A percentile compares a stretch with the other conserved stretches of the same genome.
Conservation (phyloP, 2,797 vertebrate species). For the Malurus splendens region DNA sequence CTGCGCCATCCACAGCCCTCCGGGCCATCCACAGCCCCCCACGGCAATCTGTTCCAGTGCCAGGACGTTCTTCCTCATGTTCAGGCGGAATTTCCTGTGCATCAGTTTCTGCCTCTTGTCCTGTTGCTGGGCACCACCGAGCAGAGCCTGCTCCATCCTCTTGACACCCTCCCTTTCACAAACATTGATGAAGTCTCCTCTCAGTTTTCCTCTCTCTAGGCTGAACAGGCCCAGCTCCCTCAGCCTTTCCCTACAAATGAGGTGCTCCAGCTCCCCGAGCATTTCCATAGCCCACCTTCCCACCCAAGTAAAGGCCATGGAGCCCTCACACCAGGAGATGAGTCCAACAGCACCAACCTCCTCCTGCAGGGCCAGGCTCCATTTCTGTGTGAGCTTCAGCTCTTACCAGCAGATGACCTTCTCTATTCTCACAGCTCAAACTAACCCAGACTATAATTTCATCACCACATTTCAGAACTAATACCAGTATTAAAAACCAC, state of each 20-base stretch:
- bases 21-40: rapidly evolving
- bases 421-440: background rate
- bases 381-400: background rate
- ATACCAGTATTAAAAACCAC: background rate
- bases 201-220: background rate
- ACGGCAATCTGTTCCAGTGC: background rate
- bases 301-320: background rate
- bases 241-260: background rate
- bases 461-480: background rate
- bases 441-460: background rate
- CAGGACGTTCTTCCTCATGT: rapidly evolving
- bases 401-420: rapidly evolving
- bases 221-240: background rate
- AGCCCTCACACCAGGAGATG: background rate
- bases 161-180: too few relatives aligned
- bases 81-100: background rate
- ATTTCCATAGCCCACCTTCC: rapidly evolving
- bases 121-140: background rate
- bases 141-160: background rate
- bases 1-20: rapidly evolving
- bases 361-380: rapidly evolving
- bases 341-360: background rate
- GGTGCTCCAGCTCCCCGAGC: background rate
- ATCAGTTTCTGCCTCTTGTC: background rate
- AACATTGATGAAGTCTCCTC: background rate